Conservation (phyloP, 2,113 vertebrate genomes). For the Spea multiplicata region DNA sequence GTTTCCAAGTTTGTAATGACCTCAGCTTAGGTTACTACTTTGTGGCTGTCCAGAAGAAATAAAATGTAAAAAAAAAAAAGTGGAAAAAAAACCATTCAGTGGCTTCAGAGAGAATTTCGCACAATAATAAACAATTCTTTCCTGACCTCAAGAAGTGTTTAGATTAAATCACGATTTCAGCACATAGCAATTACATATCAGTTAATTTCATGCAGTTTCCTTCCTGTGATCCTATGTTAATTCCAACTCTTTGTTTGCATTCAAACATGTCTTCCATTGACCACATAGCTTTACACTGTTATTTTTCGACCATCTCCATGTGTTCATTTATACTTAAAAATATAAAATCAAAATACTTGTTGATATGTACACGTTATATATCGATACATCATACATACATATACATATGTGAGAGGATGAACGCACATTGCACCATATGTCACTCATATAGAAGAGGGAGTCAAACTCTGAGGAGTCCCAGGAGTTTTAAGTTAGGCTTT, state of each 20-base stretch:
- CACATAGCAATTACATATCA: conserved; percentile 49
- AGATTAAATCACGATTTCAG: conserved; percentile 46
- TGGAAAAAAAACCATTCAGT: conserved; percentile 21
- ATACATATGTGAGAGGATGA: too few species aligned
- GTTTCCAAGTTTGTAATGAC: conserved; percentile 43
- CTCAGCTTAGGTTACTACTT: conserved; percentile 46
- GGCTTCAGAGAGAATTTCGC: conserved; percentile 38
- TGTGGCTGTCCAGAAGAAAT: conserved; percentile 44
- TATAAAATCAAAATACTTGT: too few species aligned
- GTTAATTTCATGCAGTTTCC: conserved; percentile 44
- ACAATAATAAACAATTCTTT: conserved; percentile 49
- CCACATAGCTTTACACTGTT: background rate
- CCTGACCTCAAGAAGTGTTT: conserved; percentile 48
- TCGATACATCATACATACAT: too few species aligned
- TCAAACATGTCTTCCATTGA: conserved; percentile 27
- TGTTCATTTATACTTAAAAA: too few species aligned
- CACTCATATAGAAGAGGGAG: too few species aligned
- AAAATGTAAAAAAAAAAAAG: conserved; percentile 36
- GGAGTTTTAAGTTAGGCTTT: too few species aligned
- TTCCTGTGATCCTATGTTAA: conserved; percentile 41
- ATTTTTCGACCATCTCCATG: too few species aligned
- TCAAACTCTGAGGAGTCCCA: too few species aligned
- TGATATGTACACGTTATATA: too few species aligned
- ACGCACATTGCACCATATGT: too few species aligned
- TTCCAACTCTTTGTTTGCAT: conserved; percentile 37